phyloP scores from a whole-genome alignment of 2,888 invertebrate species.

The Marronus borbonicus region DNA sequence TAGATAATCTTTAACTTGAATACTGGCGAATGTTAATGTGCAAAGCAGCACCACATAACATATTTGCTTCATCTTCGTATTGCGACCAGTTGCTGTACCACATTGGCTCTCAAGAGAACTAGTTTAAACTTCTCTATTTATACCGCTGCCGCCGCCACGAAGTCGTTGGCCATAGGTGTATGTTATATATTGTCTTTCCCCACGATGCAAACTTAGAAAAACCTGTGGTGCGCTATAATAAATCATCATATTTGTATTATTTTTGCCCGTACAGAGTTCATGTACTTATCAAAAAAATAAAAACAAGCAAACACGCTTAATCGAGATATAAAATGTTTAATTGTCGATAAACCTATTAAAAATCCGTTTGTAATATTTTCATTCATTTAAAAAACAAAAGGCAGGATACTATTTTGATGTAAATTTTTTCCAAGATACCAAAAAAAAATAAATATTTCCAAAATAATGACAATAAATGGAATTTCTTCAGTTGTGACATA shows the following conservation, averaged over 20 bases:
- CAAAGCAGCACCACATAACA: not conserved
- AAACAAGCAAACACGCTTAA: too few relatives aligned
- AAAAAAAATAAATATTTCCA: too few relatives aligned
- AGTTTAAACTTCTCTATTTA: slow-evolving; percentile 1
- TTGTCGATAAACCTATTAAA: too few relatives aligned
- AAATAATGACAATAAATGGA: too few relatives aligned
- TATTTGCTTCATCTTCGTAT: slow-evolving; percentile 23
- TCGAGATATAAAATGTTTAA: too few relatives aligned
- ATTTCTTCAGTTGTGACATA: too few relatives aligned
- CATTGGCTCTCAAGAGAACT: not conserved
- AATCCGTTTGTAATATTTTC: too few relatives aligned
- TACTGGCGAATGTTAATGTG: not conserved
- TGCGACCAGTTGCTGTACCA: not conserved
- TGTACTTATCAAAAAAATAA: too few relatives aligned
- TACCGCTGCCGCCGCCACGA: not conserved
- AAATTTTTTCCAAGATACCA: too few relatives aligned
- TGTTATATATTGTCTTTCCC: not conserved
- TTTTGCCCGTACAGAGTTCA: too few relatives aligned
- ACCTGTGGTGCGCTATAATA: not conserved
- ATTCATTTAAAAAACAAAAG: too few relatives aligned
- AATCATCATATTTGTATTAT: not conserved
- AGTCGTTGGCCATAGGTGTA: not conserved
- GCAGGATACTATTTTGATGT: too few relatives aligned
- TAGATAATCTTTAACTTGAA: slow-evolving; percentile 4
- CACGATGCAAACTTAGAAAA: not conserved